Conservation (phyloP, 1,140 invertebrate species). For the Aporrectodea caliginosa region DNA sequence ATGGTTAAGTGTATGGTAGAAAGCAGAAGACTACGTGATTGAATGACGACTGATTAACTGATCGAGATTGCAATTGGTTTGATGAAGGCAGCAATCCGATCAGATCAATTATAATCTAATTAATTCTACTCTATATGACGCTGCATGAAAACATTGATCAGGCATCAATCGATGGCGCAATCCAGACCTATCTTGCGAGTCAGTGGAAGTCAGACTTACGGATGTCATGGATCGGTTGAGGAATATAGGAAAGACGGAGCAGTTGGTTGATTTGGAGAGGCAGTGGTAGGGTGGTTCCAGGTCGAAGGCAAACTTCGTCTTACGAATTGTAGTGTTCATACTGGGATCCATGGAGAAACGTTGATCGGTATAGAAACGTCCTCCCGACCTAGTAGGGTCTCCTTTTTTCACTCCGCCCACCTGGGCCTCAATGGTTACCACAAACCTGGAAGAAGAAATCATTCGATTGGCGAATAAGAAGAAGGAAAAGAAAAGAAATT, state of each 20-base stretch:
- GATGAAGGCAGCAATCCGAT: neutral
- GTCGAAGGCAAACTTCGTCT: conserved; percentile 5
- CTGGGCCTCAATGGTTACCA: neutral
- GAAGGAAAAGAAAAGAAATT: too few relatives aligned
- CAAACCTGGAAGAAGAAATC: neutral
- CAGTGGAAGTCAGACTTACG: neutral
- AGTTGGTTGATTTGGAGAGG: neutral
- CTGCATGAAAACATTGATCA: neutral
- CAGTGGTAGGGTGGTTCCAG: conserved; percentile 10
- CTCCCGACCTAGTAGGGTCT: neutral
- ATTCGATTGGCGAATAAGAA: too few relatives aligned
- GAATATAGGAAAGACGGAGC: neutral
- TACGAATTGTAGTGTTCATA: conserved; percentile 5
- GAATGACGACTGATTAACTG: too few relatives aligned
- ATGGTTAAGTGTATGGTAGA: too few relatives aligned
- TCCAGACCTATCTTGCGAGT: too few relatives aligned
- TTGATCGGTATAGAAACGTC: neutral
- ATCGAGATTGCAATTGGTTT: neutral
- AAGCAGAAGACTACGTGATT: too few relatives aligned
- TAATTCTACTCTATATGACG: neutral
- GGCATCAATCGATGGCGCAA: neutral
- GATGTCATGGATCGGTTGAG: neutral
- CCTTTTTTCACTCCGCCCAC: neutral
- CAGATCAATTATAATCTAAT: neutral
- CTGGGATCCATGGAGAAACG: neutral